Conservation (phyloP, 37 sponge, comb jelly and placozoan species). For the Beroe forskalii region DNA sequence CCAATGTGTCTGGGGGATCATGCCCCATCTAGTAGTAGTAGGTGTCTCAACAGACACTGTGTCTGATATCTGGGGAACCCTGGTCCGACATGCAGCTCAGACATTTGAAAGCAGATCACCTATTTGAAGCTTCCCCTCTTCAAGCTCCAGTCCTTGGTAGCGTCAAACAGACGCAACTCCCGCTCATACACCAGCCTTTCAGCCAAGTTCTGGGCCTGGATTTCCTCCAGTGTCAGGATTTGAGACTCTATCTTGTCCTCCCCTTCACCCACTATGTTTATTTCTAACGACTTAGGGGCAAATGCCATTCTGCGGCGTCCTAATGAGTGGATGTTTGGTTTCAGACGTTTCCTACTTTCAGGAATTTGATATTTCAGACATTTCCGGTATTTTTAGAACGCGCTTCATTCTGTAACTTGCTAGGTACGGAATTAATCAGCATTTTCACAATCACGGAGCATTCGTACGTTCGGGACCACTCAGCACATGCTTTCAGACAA, state of each 20-base stretch:
- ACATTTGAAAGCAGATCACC: background rate
- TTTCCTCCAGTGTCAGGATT: slow-evolving; percentile 9
- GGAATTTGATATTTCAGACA: too few relatives aligned
- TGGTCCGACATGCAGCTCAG: background rate
- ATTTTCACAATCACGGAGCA: too few relatives aligned
- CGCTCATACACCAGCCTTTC: background rate
- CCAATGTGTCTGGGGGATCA: too few relatives aligned
- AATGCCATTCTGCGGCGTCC: background rate
- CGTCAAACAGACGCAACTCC: background rate
- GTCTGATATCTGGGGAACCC: background rate
- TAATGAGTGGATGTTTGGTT: background rate
- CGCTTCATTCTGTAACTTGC: too few relatives aligned
- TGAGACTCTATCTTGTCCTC: background rate
- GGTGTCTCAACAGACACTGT: too few relatives aligned
- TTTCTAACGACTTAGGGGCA: background rate
- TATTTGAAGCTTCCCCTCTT: background rate
- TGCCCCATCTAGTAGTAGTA: too few relatives aligned
- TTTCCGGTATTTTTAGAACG: background rate
- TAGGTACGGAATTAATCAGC: too few relatives aligned
- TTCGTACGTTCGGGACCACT: too few relatives aligned
- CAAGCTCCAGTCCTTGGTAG: background rate
- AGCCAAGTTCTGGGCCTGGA: background rate
- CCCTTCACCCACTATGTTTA: slow-evolving; percentile 16
- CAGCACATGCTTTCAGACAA: background rate
- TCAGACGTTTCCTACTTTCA: background rate